Base-by-base conservation (phyloP, 2,888 invertebrate species). In the Phytoseiulus persimilis region DNA sequence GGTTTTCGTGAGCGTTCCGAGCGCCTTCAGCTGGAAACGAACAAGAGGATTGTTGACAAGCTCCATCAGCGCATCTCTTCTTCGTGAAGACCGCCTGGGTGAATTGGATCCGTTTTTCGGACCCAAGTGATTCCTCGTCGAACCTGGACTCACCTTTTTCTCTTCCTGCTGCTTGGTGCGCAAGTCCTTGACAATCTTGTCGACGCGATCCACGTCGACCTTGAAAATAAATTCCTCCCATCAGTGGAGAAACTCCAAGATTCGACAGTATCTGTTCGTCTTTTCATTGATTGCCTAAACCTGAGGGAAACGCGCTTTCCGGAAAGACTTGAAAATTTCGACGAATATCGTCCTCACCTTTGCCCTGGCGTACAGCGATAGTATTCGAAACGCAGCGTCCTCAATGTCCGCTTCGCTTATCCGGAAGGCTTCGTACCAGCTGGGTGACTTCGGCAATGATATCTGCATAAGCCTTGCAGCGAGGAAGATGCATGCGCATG, bases 401-500 rank as follows among this genome's bases (percentile, higher is more conserved):
- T 95, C 94, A 1, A 99, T 96, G 91, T 96, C 95, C 46, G 94
- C 94, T 93, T 97, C 97, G 0, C 94, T 94, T 0, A 96, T 97
- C 92, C 95, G 95, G 92, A 98, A 98, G 3, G 98, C 93, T 0
- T 95, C 94, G 93, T 95, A 98, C 98, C 98, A 99, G 0, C 96
- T 94, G 0, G 98, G 98, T 91, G 94, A 95, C 90, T 95, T 95
- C 0, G 98, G 98, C 90, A 99, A 93, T 0, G 96, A 95, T 90
- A 93, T 92, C 93, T 93, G 91, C 9, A 90, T 94, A 92, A 96
- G 96, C 31, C 98, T 94, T 1, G 98, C 97, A 83, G 98, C 97
- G 90, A 99, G 94, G 93, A 96, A 98, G 91, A 99, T 98, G 93
- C 99, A 99, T n/a, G 99, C 98, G 93, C 98, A 98, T 0, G 99